Evolutionary conservation across 2,888 invertebrate genomes (phyloP), one percentile per base, ranked within the genome.

Genomic region (Marronus borbonicus): DNA sequence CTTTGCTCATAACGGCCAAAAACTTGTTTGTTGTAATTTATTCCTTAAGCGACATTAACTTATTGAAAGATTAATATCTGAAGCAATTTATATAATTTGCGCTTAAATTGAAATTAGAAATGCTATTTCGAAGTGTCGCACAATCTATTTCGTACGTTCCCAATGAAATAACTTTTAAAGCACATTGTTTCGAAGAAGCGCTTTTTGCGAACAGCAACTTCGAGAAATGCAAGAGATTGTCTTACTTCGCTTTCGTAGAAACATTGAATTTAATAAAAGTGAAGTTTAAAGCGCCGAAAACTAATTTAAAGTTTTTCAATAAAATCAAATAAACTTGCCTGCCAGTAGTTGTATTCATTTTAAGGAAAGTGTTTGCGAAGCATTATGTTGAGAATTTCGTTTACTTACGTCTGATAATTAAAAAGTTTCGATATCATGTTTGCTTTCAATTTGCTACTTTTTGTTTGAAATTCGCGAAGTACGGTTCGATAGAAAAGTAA

Each of bases 261-360:
- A 60, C 72, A 74, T 74, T 49, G 72, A 74, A 62, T 74, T 74
- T 60, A 49, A 44, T 60, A 60, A 74, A 58, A 20, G 58, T 58
- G 58, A 60, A 74, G 72, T 74, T 74, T 60, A 60, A 74, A 60
- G 72, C 72, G 72, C 20, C 39, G 44, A 60, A 74, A 74, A 74
- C 60, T 74, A 74, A 74, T 74, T 74, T 74, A 60, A 74, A 74
- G 60, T 74, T 74, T 74, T 74, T 74, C 72, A 74, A 74, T 74
- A 74, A 60, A 74, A 74, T 74, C 60, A 74, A 74, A 74, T 74
- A 74, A 74, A 74, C 60, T 74, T 60, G 60, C 36, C 14, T 24
- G 60, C 24, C 20, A 17, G 72, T 74, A 44, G 72, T 70, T 70
- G 55, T 72, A 58, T 60, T 60, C 60, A 60, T 74, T 74, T 74